Percentiles rank a stretch among this genome's conserved stretches.
Conservation (phyloP, 2,113 vertebrate genomes). For the Ursus arctos region DNA sequence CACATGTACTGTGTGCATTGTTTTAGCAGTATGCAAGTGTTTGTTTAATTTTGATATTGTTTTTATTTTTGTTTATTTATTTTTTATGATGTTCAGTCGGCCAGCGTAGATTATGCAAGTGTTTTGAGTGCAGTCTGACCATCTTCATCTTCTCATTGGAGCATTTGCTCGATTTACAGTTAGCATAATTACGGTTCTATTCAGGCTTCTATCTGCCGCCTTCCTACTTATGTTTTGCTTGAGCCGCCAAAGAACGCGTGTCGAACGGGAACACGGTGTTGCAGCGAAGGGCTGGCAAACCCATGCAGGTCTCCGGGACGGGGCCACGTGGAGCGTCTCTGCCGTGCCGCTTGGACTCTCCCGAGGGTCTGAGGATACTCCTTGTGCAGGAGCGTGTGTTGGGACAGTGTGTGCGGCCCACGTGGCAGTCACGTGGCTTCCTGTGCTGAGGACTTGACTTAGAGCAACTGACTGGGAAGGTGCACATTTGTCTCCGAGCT, state of each 20-base stretch:
- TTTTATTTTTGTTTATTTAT: no score
- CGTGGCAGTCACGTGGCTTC: no score
- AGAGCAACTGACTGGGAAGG: no score
- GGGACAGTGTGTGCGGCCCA: no score
- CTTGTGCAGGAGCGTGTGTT: not conserved
- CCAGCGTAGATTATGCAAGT: no score
- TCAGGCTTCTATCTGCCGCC: not conserved
- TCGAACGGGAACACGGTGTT: not conserved
- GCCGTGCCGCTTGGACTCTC: not conserved
- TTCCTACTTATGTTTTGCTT: not conserved
- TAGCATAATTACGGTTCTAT: no score
- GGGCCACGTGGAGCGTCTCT: no score
- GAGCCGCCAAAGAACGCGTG: not conserved
- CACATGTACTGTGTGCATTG: no score
- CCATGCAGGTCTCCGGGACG: no score
- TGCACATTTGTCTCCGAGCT: not conserved
- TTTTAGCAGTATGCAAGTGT: not conserved
- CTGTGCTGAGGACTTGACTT: not conserved
- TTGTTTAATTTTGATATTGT: not conserved
- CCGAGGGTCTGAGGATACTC: rapidly evolving
- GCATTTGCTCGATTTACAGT: not conserved
- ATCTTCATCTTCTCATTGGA: not conserved
- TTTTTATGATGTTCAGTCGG: no score
- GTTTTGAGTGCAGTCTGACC: not conserved
- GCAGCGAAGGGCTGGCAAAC: not conserved